Evolutionary conservation across 37 sponge, comb jelly and placozoan genomes (phyloP).

Genomic region (Corticium candelabrum): DNA sequence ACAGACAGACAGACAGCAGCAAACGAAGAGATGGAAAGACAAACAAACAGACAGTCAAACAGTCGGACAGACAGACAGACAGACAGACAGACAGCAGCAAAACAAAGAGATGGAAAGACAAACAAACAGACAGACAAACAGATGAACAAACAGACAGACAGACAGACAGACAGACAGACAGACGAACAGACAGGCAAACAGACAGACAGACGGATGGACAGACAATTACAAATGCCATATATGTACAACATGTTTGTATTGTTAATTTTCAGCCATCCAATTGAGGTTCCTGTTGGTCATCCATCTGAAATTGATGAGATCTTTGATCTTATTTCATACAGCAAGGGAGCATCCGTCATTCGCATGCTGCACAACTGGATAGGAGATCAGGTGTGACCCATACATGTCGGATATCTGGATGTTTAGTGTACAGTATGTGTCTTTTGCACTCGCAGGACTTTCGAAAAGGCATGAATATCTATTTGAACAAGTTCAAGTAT

Average conservation of each 20-base stretch:
- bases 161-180: too few species aligned
- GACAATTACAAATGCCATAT: background rate
- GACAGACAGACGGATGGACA: too few species aligned
- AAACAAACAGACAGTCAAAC: too few species aligned
- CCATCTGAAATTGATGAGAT: constrained; percentile 95
- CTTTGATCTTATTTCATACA: constrained; percentile 91
- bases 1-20: too few species aligned
- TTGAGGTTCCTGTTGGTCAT: constrained; percentile 65
- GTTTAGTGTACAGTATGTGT: too few species aligned
- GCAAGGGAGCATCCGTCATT: constrained; percentile 87
- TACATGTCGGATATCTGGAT: background rate
- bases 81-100: too few species aligned
- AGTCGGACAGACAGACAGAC: too few species aligned
- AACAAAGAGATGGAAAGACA: too few species aligned
- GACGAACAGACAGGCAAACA: too few species aligned
- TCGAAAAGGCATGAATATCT: constrained; percentile 63
- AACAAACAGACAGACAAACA: too few species aligned
- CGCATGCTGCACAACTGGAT: constrained; percentile 83
- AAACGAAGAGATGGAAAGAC: too few species aligned
- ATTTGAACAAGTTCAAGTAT: constrained; percentile 54
- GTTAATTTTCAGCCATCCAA: background rate
- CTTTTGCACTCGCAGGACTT: constrained; percentile 42
- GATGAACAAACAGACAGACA: too few species aligned
- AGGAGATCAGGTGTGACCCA: constrained; percentile 58
- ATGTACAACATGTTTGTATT: background rate